A percentile compares a stretch with the other conserved stretches of the same genome.
Conservation (phyloP, 2,888 invertebrate species). For the Cataglyphis livida region DNA sequence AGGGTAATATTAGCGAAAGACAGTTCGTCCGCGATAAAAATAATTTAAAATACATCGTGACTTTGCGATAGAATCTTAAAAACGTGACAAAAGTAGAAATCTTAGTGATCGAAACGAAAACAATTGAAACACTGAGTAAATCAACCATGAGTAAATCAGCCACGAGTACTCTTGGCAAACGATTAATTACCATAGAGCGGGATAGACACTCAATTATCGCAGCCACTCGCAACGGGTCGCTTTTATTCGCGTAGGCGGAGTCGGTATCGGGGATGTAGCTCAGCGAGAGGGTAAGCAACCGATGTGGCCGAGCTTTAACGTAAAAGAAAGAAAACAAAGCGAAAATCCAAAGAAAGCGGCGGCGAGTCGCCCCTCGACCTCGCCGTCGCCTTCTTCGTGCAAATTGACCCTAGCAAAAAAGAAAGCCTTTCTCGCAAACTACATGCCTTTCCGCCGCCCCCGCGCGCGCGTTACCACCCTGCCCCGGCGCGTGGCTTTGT, state of each 20-base stretch:
- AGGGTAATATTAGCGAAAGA: background rate
- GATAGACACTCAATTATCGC: conserved; percentile 63
- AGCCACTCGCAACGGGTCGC: conserved; percentile 46
- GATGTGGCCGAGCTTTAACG: conserved; percentile 48
- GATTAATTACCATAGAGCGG: conserved; percentile 62
- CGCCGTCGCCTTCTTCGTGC: conserved; percentile 54
- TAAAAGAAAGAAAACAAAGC: conserved; percentile 50
- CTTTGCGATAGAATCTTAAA: background rate
- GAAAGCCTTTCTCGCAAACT: conserved; percentile 69
- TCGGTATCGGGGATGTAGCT: conserved; percentile 41
- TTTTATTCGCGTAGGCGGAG: conserved; percentile 40
- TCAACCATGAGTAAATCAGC: background rate
- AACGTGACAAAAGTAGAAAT: background rate
- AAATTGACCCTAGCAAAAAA: conserved; percentile 71
- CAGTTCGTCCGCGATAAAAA: background rate
- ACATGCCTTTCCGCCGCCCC: conserved; percentile 58
- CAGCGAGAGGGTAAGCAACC: conserved; percentile 28
- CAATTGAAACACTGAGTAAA: conserved; percentile 22
- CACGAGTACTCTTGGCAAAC: conserved; percentile 1
- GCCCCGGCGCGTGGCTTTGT: conserved; percentile 26
- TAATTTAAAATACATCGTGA: background rate
- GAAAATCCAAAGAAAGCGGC: conserved; percentile 25
- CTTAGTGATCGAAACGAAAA: background rate
- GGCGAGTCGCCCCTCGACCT: conserved; percentile 16
- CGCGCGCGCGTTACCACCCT: conserved; percentile 25